These are phyloP conservation scores for Ophion costatus DNA, from an alignment of 2,888 invertebrate genomes.

Conservation along the genomic window DNA sequence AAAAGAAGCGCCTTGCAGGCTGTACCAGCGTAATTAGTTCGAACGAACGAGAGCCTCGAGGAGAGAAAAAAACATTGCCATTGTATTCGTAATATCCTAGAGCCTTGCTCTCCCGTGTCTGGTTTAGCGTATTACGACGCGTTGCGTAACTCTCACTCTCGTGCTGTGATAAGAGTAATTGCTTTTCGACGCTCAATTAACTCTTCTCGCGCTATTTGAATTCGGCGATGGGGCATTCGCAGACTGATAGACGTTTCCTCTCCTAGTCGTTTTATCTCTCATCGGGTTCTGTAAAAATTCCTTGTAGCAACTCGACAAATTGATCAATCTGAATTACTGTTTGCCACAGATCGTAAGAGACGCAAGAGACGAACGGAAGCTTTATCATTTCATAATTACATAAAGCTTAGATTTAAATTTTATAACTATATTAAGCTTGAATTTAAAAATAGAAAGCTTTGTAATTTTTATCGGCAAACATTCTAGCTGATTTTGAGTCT, in stretches of 20 bases:
- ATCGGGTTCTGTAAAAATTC: background rate
- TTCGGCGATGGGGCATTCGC: constrained; percentile 11
- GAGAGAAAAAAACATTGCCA: background rate
- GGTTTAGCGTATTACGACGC: background rate
- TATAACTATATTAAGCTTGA: too few relatives aligned
- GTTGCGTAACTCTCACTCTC: constrained; percentile 36
- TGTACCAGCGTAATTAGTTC: background rate
- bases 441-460: background rate
- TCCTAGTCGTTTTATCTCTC: background rate
- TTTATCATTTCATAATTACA: too few relatives aligned
- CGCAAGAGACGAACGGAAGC: too few relatives aligned
- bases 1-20: background rate
- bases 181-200: constrained; percentile 54
- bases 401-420: too few relatives aligned
- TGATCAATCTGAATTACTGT: background rate
- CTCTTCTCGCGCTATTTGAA: constrained; percentile 20
- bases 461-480: background rate
- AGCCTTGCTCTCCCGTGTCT: background rate
- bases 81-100: constrained; percentile 14
- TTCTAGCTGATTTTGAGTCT: background rate
- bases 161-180: constrained; percentile 63
- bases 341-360: background rate
- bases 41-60: background rate
- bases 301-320: constrained; percentile 10
- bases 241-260: background rate